phyloP scores from a whole-genome alignment of 2,797 vertebrate genomes.

The Trachops cirrhosus region DNA sequence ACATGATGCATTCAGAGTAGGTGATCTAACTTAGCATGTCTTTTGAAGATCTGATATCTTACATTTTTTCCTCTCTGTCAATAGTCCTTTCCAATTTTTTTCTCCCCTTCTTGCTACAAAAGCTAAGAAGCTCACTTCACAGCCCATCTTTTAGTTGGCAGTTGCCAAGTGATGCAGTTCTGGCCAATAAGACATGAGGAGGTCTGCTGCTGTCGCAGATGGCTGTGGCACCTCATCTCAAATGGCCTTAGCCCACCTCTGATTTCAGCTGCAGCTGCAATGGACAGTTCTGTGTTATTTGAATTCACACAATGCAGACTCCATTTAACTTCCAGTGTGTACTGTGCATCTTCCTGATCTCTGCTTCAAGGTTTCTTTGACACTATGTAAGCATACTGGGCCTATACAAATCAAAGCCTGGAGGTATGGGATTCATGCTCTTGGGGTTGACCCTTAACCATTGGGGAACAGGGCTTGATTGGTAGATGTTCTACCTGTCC shows the following conservation, averaged over 20 bases:
- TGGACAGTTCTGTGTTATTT: not conserved
- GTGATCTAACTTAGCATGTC: not conserved
- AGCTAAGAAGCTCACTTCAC: not conserved
- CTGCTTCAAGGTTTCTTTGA: not conserved
- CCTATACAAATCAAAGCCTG: not conserved
- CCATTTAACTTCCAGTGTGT: not conserved
- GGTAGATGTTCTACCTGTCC: not conserved
- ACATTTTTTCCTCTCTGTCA: not conserved
- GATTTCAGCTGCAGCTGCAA: not conserved
- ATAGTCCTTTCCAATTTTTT: not conserved
- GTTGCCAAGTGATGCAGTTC: not conserved
- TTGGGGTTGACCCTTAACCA: not conserved
- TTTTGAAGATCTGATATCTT: not conserved
- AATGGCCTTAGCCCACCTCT: not conserved
- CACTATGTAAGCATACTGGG: not conserved
- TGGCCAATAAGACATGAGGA: not conserved
- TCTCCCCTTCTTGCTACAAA: not conserved
- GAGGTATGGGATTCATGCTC: not conserved
- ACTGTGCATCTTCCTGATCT: not conserved
- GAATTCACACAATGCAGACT: not conserved
- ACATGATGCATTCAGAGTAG: not conserved
- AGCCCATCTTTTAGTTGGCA: not conserved
- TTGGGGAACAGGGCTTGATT: not conserved
- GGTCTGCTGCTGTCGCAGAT: not conserved
- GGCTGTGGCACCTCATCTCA: not conserved